These are phyloP conservation scores for Streptopelia turtur DNA, from an alignment of 2,797 vertebrate genomes.

Conservation along the genomic window DNA sequence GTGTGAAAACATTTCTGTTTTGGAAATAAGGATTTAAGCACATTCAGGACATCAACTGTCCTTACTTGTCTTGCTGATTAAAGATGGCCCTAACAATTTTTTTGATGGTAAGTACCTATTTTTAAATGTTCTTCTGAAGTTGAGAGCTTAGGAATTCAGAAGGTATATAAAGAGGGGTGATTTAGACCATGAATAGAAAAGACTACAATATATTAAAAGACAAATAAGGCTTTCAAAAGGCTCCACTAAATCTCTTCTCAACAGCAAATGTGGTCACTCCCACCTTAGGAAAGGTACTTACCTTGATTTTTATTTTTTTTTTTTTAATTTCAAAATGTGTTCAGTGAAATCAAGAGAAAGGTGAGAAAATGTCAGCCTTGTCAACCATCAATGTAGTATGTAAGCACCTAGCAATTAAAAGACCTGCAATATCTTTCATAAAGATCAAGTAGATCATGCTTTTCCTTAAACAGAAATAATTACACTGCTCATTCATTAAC, in stretches of 20 bases:
- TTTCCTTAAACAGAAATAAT: slow-evolving; percentile 53
- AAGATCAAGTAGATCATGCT: slow-evolving; percentile 55
- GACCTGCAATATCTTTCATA: slow-evolving; percentile 38
- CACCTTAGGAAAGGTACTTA: not conserved
- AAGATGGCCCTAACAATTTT: not conserved
- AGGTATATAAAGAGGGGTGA: not conserved
- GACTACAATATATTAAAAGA: not conserved
- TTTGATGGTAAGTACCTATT: not conserved
- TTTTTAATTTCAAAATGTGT: not conserved
- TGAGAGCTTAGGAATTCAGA: not conserved
- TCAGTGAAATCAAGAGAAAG: slow-evolving; percentile 35
- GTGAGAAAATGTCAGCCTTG: slow-evolving; percentile 38
- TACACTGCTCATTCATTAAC: slow-evolving; percentile 61
- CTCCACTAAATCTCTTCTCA: not conserved
- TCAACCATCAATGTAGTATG: not conserved
- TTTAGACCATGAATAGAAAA: not conserved
- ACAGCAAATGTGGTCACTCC: not conserved
- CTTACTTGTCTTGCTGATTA: not conserved
- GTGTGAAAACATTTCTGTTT: not conserved
- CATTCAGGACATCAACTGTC: not conserved
- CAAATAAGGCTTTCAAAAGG: not conserved
- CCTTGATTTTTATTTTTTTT: not conserved
- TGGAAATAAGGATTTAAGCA: not conserved
- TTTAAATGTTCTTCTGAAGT: slow-evolving; percentile 10
- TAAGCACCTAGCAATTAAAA: slow-evolving; percentile 50